Evolutionary conservation across 2,113 vertebrate species (phyloP), one percentile per base, ranked within the genome.

Genomic region (Corythornis vintsioides): DNA sequence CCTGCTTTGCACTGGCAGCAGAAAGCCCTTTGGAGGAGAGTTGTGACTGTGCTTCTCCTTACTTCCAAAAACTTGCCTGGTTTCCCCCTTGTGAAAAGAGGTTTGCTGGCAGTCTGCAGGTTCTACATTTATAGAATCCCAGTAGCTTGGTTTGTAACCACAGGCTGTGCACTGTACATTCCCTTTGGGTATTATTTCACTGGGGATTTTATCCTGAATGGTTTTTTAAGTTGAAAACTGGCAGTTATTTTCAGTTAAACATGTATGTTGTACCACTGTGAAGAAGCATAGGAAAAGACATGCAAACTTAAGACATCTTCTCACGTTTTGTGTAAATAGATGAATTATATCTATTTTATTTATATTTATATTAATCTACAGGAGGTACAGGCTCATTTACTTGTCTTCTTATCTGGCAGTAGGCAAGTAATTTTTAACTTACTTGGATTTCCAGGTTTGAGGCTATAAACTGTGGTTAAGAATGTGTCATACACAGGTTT

Each of bases 221-320:
- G 85, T 87, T 89, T 29, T 74, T 92, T 53, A 86, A 86, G 75
- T 40, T 83, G 67, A 83, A 92, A 92, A 64, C 48, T 61, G 61
- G 35, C 56, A 86, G 29, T 92, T 94, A 65, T 86, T 94, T 94
- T 85, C 67, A 80, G 73, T 94, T 94, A 71, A 16, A 79, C 7
- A 18, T 15, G 6, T 77, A 25, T 3, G 55, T 25, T 86, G 52
- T 83, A 56, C 17, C 48, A 43, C 60, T 29, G 57, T 48, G 86
- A 71, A 63, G 67, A 75, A 84, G 26, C 42, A 40, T 10, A 52
- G 60, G 45, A 86, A 72, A 59, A 83, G 48, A 86, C 88, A 65
- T 67, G 48, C 48, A 67, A 67, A 52, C 47, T 53, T 72, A 80
- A 86, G 29, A 47, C 10, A 45, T 73, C 38, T 72, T 82, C 60